Percentiles rank a stretch among this genome's conserved stretches.
Evolutionary conservation across 2,888 invertebrate genomes (phyloP).

Genomic region (Protonemura montana): DNA sequence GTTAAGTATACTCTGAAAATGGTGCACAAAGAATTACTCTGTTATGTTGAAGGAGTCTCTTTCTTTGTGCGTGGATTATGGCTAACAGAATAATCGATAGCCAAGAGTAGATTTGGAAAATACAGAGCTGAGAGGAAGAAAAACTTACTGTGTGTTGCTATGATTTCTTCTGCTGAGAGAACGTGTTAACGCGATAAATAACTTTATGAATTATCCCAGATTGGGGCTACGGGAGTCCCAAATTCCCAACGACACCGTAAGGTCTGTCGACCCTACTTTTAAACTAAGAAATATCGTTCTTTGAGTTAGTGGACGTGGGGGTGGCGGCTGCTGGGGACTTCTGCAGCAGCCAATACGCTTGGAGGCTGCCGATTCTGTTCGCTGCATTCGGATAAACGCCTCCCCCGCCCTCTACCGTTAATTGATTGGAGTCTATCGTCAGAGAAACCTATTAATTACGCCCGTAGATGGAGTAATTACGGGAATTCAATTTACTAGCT

Average conservation of each 20-base stretch:
- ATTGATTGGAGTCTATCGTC: not conserved
- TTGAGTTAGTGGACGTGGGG: not conserved
- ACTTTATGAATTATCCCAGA: constrained; percentile 3
- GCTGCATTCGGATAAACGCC: not conserved
- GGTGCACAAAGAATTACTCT: not conserved
- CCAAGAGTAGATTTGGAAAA: too few species aligned
- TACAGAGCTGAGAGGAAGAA: not conserved
- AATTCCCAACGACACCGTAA: not conserved
- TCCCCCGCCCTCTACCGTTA: not conserved
- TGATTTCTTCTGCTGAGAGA: not conserved
- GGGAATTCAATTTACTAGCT: not conserved
- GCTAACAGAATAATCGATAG: not conserved
- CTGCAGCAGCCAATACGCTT: not conserved
- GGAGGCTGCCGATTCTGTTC: not conserved
- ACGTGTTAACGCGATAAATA: not conserved
- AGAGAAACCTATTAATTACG: not conserved
- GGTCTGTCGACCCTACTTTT: not conserved
- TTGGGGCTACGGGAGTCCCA: not conserved
- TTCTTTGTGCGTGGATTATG: not conserved
- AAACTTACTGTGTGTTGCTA: not conserved
- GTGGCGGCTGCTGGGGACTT: not conserved
- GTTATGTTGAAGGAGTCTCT: not conserved
- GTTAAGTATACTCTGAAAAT: not conserved
- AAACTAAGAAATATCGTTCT: not conserved
- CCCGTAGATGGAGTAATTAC: constrained; percentile 4